Base-by-base conservation (phyloP, 1,140 invertebrate species). In the Hylyphantes graminicola region DNA sequence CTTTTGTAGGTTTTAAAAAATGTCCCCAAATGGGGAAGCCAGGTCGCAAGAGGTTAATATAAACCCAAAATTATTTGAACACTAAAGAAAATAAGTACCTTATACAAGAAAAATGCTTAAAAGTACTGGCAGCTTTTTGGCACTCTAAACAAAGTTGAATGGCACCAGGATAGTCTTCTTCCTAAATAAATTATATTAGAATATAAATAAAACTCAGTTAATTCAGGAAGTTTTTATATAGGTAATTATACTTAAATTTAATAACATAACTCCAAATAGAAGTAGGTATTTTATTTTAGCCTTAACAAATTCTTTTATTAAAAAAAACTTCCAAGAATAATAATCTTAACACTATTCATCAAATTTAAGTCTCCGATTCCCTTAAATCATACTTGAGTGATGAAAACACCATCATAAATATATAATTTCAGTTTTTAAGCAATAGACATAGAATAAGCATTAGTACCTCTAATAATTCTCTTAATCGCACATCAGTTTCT, bases 131-230 rank as follows among this genome's bases (percentile, higher is more conserved):
- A 7, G 94, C 95, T 89, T 94, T 94, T 88, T 96, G 95, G 87
- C 96, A 97, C 89, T 97, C 95, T 48, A 97, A 89, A 72, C 97
- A 92, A 48, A 98, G 89, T 15, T 94, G 93, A 85, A 98, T 98
- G 3, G 96, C 96, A 70, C 94, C 94, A 68, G 94, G 94, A 91
- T 95, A 98, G 89, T 98, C 96, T 86, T 94, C 95, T 87, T 95
- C 94, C 89, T 91, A 78, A n/a, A 83, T 91, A 78, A n/a, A 83
- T 84, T 65, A 70, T 80, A 19, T 70, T 13, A 17, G 8, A 70
- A 70, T 9, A 59, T 5, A 13, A 13, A 7, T 13, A 59, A 4
- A 59, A 6, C 57, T 13, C n/a, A 59, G 57, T 13, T 5, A 59
- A 59, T 35, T 35, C 35, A 35, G 35, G 5, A 35, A 35, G n/a